Conservation (phyloP, 2,113 vertebrate genomes). For the Cepphus grylle region DNA sequence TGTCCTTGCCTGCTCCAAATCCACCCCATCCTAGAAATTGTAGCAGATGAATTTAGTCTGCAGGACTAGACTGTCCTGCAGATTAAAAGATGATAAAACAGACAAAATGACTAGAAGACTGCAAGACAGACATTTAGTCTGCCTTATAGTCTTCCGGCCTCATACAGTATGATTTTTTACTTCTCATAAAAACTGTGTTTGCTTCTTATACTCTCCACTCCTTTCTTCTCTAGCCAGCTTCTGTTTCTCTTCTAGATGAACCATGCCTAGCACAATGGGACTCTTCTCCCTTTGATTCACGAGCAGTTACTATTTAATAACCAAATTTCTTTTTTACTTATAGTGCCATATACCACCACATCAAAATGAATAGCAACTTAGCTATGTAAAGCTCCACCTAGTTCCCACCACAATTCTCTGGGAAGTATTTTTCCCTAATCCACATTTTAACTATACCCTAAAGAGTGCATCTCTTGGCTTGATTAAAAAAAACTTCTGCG, state of each 20-base stretch:
- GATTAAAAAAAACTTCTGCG: background rate
- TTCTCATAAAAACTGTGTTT: background rate
- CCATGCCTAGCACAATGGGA: background rate
- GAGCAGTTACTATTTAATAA: background rate
- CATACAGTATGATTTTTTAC: background rate
- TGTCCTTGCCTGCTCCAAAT: background rate
- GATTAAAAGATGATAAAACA: background rate
- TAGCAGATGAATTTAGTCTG: background rate
- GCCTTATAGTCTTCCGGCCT: background rate
- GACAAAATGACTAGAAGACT: background rate
- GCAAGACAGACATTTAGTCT: background rate
- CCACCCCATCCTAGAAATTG: background rate
- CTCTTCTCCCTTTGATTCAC: background rate
- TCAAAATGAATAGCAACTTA: background rate
- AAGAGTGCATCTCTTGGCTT: background rate
- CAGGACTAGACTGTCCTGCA: background rate
- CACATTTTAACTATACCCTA: background rate
- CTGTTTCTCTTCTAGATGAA: background rate
- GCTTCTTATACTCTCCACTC: background rate
- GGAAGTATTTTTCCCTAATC: background rate
- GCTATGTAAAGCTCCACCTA: background rate
- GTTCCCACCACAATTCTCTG: background rate
- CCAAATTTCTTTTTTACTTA: background rate
- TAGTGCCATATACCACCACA: background rate
- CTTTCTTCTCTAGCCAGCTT: background rate